Evolutionary conservation across 2,888 invertebrate genomes (phyloP).

Genomic region (Elmis aenea): DNA sequence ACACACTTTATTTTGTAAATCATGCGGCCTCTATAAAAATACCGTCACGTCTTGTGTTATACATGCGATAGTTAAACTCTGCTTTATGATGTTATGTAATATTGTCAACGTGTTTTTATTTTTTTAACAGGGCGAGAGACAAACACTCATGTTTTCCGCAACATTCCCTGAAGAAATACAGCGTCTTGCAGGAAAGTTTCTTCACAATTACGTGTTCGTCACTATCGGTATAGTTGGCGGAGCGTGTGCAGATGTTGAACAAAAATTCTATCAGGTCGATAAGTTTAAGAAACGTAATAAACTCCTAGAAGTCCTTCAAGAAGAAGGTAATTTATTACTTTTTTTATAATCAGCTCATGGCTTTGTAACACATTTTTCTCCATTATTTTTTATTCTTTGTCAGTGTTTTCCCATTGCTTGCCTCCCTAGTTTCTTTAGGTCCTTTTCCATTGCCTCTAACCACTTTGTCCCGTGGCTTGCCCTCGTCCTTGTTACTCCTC

Average conservation of each 20-base stretch:
- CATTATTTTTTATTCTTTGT: too few species aligned
- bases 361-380: too few species aligned
- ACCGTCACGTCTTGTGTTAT: too few species aligned
- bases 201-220: constrained; percentile 79
- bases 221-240: constrained; percentile 90
- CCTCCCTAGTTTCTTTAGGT: constrained; percentile 7
- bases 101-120: neutral
- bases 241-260: constrained; percentile 87
- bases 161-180: constrained; percentile 73
- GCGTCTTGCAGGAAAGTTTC: constrained; percentile 70
- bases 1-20: too few species aligned
- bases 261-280: constrained; percentile 65
- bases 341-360: neutral
- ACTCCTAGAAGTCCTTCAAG: constrained; percentile 63
- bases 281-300: constrained; percentile 71
- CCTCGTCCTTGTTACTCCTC: too few species aligned
- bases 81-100: neutral
- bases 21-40: too few species aligned
- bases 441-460: too few species aligned
- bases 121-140: constrained; percentile 52
- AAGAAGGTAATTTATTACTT: constrained; percentile 43
- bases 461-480: neutral
- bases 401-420: too few species aligned
- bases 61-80: too few species aligned
- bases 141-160: constrained; percentile 72